A percentile compares a stretch with the other conserved stretches of the same genome.
Evolutionary conservation across 2,113 vertebrate species (phyloP).

Genomic region (Oostethus manadensis): DNA sequence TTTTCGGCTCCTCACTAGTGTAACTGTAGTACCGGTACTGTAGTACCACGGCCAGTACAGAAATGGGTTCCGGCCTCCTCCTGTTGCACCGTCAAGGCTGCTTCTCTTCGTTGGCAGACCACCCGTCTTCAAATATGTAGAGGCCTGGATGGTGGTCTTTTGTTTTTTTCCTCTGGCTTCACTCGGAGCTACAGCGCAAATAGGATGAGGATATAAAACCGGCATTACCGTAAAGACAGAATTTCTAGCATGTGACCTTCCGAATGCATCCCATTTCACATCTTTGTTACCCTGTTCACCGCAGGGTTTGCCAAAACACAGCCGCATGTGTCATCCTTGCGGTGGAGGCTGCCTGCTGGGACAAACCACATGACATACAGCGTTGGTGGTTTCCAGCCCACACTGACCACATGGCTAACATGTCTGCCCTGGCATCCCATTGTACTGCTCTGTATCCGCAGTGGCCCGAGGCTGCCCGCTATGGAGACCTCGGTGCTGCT

Average conservation of each 20-base stretch:
- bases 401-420: slow-evolving; percentile 36
- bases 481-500: no score
- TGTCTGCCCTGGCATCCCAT: slow-evolving; percentile 34
- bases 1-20: slow-evolving; percentile 1
- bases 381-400: slow-evolving; percentile 38
- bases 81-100: slow-evolving; percentile 27
- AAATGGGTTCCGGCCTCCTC: background rate
- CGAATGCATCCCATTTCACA: background rate
- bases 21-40: slow-evolving; percentile 2
- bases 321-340: slow-evolving; percentile 49
- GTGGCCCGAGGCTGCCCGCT: slow-evolving; percentile 16
- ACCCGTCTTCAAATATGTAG: slow-evolving; percentile 49
- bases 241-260: no score
- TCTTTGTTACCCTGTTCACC: slow-evolving; percentile 5
- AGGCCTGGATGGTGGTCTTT: slow-evolving; percentile 11
- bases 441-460: slow-evolving; percentile 26
- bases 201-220: background rate
- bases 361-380: slow-evolving; percentile 41
- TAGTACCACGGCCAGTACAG: no score
- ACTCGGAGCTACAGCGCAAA: slow-evolving; percentile 11
- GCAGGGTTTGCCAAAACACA: slow-evolving; percentile 20
- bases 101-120: slow-evolving; percentile 40
- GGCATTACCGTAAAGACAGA: no score
- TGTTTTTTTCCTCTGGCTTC: background rate
- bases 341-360: slow-evolving; percentile 40